phyloP scores from a whole-genome alignment of 2,888 invertebrate species.

The Ditylenchus weischeri region DNA sequence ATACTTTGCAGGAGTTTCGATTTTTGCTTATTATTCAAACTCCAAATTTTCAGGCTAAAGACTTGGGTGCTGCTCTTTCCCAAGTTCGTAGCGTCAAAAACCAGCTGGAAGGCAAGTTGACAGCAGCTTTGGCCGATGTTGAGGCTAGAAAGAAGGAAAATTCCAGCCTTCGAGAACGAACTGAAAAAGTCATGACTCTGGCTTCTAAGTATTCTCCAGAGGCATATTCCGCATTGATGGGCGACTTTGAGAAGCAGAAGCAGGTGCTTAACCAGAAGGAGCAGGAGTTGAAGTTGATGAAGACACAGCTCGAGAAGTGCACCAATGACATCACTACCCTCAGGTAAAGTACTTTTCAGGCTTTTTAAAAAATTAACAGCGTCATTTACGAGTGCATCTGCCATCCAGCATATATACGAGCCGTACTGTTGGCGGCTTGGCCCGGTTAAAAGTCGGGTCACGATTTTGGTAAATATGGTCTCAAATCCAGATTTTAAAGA shows the following conservation, averaged over 20 bases:
- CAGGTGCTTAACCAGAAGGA: conserved; percentile 14
- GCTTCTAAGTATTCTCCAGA: conserved; percentile 24
- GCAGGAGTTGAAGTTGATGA: conserved; percentile 18
- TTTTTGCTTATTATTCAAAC: too few species aligned
- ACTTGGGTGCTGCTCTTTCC: conserved; percentile 10
- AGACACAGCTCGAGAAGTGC: conserved; percentile 13
- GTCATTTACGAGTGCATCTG: too few species aligned
- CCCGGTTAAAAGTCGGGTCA: too few species aligned
- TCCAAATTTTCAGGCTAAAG: conserved; percentile 1
- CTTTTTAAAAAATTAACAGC: background rate
- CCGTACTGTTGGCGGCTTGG: too few species aligned
- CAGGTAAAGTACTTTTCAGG: conserved; percentile 7
- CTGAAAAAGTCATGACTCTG: conserved; percentile 20
- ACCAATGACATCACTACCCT: conserved; percentile 11
- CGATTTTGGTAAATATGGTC: too few species aligned
- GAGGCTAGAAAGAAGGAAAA: conserved; percentile 16
- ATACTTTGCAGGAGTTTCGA: background rate
- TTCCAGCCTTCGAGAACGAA: conserved; percentile 12
- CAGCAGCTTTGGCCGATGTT: conserved; percentile 8
- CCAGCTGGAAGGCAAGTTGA: conserved; percentile 14
- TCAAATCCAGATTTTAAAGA: too few species aligned
- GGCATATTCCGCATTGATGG: conserved; percentile 13
- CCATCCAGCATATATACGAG: too few species aligned
- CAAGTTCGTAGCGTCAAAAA: conserved; percentile 10
- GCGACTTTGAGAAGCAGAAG: conserved; percentile 26